phyloP scores from a whole-genome alignment of 1,140 invertebrate genomes.

The Stegodyphus dumicola region DNA sequence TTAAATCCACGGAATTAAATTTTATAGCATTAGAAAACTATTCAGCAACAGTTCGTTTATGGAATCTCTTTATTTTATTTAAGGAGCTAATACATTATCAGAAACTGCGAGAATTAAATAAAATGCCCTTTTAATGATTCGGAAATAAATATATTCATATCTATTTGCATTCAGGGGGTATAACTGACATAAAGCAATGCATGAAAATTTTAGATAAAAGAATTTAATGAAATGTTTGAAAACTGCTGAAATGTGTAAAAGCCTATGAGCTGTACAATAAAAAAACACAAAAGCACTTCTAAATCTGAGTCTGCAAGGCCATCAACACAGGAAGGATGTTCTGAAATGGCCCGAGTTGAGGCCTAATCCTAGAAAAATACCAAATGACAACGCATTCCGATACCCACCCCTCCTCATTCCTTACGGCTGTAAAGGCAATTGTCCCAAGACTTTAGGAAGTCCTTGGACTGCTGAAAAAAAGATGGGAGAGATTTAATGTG shows the following conservation, averaged over 20 bases:
- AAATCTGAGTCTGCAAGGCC: conserved; percentile 42
- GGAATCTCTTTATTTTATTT: no score
- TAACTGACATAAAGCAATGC: no score
- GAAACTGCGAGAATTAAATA: no score
- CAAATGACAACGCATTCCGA: conserved; percentile 55
- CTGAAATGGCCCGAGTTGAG: conserved; percentile 43
- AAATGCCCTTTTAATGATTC: no score
- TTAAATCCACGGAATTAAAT: no score
- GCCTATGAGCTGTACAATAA: conserved; percentile 4
- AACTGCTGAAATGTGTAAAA: conserved; percentile 19
- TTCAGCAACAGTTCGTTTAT: no score
- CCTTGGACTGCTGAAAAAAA: conserved; percentile 42
- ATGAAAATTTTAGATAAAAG: no score
- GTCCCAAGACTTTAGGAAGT: conserved; percentile 48
- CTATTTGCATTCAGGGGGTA: no score
- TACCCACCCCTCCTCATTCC: conserved; percentile 37
- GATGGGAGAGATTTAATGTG: conserved; percentile 32
- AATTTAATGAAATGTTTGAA: no score
- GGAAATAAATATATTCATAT: no score
- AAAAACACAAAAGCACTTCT: conserved; percentile 10
- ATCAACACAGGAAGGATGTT: conserved; percentile 51
- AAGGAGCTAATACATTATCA: no score
- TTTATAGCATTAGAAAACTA: no score
- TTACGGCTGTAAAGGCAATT: conserved; percentile 48
- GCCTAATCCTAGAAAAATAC: conserved; percentile 59